Conservation (phyloP, 1,140 invertebrate genomes). For the Leucophenga varia region DNA sequence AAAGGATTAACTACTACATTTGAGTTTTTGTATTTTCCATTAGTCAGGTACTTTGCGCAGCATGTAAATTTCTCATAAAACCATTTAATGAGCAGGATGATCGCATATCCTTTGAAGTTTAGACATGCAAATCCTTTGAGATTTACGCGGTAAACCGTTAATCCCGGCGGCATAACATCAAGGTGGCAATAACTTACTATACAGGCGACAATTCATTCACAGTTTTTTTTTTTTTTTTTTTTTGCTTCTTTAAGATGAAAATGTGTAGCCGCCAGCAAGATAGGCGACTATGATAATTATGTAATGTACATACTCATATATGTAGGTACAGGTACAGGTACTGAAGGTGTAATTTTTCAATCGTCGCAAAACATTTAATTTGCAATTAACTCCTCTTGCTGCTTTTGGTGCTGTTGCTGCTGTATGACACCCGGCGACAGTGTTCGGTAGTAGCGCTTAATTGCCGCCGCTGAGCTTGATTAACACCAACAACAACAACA, state of each 20-base stretch:
- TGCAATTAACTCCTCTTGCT: conserved; percentile 21
- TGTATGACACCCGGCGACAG: too few species aligned
- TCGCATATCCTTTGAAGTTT: conserved; percentile 28
- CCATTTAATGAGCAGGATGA: conserved; percentile 50
- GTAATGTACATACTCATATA: conserved; percentile 32
- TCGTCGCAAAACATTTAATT: conserved; percentile 49
- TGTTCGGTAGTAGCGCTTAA: too few species aligned
- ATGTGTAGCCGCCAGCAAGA: too few species aligned
- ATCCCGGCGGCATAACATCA: not conserved
- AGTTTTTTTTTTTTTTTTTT: too few species aligned
- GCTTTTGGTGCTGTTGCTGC: conserved; percentile 14
- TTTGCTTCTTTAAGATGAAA: too few species aligned
- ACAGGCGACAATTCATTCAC: too few species aligned
- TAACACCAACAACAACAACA: too few species aligned
- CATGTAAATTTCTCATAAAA: too few species aligned
- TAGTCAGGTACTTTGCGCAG: too few species aligned
- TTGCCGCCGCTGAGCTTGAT: conserved; percentile 34
- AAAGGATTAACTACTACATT: not conserved
- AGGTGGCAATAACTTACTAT: too few species aligned
- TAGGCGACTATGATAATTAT: conserved; percentile 35
- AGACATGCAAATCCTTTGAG: conserved; percentile 4
- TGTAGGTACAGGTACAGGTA: too few species aligned
- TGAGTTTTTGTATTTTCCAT: conserved; percentile 25
- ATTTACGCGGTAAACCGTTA: conserved; percentile 29
- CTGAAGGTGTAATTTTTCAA: conserved; percentile 17